Conservation (phyloP, 2,888 invertebrate genomes). For the Alcis repandata region DNA sequence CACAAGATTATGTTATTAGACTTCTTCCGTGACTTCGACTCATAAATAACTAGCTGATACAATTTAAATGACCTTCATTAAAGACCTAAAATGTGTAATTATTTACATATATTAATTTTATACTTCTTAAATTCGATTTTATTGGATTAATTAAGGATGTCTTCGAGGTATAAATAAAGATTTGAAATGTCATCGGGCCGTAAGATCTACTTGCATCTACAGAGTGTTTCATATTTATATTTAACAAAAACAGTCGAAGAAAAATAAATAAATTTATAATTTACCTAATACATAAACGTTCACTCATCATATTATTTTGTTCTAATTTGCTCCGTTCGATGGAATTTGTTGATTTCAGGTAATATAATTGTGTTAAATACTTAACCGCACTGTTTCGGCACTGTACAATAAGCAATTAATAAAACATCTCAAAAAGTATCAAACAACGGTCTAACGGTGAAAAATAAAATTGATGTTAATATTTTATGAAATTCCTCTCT, state of each 20-base stretch:
- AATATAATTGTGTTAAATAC: too few relatives aligned
- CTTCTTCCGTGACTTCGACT: slow-evolving; percentile 36
- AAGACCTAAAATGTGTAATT: slow-evolving; percentile 39
- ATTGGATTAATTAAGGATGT: slow-evolving; percentile 46
- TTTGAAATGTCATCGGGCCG: slow-evolving; percentile 35
- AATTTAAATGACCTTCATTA: slow-evolving; percentile 47
- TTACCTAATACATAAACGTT: too few relatives aligned
- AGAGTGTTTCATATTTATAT: background rate
- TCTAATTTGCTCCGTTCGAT: too few relatives aligned
- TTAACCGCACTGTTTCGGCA: too few relatives aligned
- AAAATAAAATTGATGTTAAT: too few relatives aligned
- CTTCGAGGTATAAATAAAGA: slow-evolving; percentile 36
- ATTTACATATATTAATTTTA: slow-evolving; percentile 45
- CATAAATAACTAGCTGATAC: slow-evolving; percentile 44
- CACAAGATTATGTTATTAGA: slow-evolving; percentile 36
- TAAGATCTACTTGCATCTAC: slow-evolving; percentile 18
- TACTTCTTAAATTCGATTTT: slow-evolving; percentile 39
- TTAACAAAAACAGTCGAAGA: background rate
- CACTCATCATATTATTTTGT: too few relatives aligned
- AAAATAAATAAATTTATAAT: too few relatives aligned
- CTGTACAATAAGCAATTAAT: too few relatives aligned
- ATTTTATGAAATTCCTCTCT: too few relatives aligned
- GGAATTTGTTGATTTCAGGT: too few relatives aligned
- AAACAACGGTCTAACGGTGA: too few relatives aligned
- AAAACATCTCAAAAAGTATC: too few relatives aligned